phyloP scores from a whole-genome alignment of 2,797 vertebrate genomes.

The Xenops minutus region DNA sequence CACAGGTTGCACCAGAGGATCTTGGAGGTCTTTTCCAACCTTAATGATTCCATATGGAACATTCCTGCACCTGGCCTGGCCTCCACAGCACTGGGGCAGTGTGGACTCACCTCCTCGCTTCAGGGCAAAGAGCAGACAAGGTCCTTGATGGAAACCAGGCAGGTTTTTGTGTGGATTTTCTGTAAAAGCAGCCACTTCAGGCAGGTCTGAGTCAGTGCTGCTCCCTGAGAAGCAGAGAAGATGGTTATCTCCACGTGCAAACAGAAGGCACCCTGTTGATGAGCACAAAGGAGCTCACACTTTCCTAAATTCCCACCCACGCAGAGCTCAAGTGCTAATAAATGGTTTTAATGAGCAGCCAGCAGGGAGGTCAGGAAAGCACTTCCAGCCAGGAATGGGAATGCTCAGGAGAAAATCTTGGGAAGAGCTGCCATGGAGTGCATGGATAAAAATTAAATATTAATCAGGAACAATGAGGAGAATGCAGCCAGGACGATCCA shows the following conservation, averaged over 20 bases:
- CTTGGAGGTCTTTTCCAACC: background rate
- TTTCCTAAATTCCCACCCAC: constrained; percentile 7
- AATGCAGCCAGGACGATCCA: background rate
- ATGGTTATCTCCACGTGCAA: background rate
- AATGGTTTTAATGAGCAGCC: background rate
- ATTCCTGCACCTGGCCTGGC: background rate
- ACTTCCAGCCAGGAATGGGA: background rate
- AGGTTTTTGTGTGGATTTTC: background rate
- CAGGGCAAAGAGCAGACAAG: background rate
- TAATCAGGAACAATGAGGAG: background rate
- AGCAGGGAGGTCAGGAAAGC: background rate
- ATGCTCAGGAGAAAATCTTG: background rate
- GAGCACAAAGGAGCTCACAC: background rate
- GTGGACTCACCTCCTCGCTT: background rate
- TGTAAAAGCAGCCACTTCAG: background rate
- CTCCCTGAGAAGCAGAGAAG: background rate
- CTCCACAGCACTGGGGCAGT: background rate
- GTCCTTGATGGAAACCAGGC: background rate
- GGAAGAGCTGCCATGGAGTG: background rate
- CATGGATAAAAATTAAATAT: background rate
- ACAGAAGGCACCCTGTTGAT: background rate
- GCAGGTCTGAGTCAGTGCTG: constrained; percentile 4
- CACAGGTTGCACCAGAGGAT: background rate
- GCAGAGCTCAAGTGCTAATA: background rate
- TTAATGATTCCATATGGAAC: background rate